Evolutionary conservation across 2,113 vertebrate species (phyloP), one percentile per base, ranked within the genome.

Genomic region (Willisornis vidua): DNA sequence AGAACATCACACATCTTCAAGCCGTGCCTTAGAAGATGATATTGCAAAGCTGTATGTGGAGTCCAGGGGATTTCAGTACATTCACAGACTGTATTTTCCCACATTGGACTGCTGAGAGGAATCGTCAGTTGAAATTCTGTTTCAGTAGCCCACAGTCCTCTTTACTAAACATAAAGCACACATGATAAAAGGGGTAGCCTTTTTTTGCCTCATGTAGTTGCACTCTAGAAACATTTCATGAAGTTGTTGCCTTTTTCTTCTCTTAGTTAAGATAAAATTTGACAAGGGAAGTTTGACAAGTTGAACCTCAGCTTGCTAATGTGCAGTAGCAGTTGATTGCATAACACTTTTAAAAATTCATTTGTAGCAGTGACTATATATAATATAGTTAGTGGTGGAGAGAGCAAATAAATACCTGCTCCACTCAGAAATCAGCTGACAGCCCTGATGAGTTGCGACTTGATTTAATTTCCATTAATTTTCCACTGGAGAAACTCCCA

Each of bases 371-470:
- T 57, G 80, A 80, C 55, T 91, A 52, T 9, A 28, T 16, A 82
- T 58, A 85, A 79, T 33, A 57, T 3, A 54, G 37, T 76, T 85
- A 94, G 10, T 48, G 74, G 43, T 80, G 54, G 35, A 94, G 94
- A 85, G 71, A 79, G 45, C 55, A 97, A 95, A 94, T 89, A 94
- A 96, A 95, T 91, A 94, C 63, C 71, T 85, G 78, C 11, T 85
- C 49, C 63, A 77, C 51, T 82, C 85, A 94, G 61, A 83, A 87
- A 91, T 86, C 93, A 96, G 78, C 72, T 95, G 85, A 85, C 37
- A 95, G 41, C 19, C 16, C 37, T 45, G 31, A 48, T 90, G 78
- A 80, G 59, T 18, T 91, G 67, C 74, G 93, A 46, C 75, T 73
- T 87, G 67, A 91, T 83, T 90, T 86, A 86, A 94, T 83, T 94